Evolutionary conservation across 2,888 invertebrate species (phyloP), one percentile per base, ranked within the genome.

Genomic region (Torymus texanus): DNA sequence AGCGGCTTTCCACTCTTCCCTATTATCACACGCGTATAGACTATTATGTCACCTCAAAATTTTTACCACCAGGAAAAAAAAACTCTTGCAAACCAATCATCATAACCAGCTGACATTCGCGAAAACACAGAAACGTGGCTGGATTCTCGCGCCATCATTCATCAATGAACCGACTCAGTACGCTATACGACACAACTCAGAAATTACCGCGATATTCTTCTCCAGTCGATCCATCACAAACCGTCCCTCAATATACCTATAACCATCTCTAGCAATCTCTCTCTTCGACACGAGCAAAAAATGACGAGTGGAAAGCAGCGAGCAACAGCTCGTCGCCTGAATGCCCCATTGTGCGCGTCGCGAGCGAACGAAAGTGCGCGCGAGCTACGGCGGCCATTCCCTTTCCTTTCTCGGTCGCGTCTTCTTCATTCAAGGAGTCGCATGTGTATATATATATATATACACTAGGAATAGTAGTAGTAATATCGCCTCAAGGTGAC

Each of bases 341-440:
- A 80, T 76, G 63, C 73, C 16, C 62, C 62, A 80, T 76, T 80
- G 79, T 76, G 72, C 70, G 65, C 62, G 72, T 75, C 71, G 66
- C 72, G 68, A 80, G 67, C 16, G 72, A 76, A 75, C 73, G 80
- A 76, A 76, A 76, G 80, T 73, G 68, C 68, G 73, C 76, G 73
- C 75, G 59, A 3, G 5, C 4, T 5, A 5, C 29, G 29, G 5
- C 29, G 41, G 41, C 80, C 80, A 68, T 76, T 80, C 80, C 76
- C 80, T 76, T 76, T 76, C 73, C 80, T 76, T 76, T 80, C 80
- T 51, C 80, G 72, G 10, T 10, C 51, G 55, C 63, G 55, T 24
- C 53, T 65, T 56, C 10, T 74, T 18, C 53, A 24, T 24, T 12
- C 29, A 41, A 4, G 41, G 41, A 41, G 12, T 56, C 50, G 63